phyloP scores from a whole-genome alignment of 1,140 invertebrate genomes.

The Meloidogyne hapla region DNA sequence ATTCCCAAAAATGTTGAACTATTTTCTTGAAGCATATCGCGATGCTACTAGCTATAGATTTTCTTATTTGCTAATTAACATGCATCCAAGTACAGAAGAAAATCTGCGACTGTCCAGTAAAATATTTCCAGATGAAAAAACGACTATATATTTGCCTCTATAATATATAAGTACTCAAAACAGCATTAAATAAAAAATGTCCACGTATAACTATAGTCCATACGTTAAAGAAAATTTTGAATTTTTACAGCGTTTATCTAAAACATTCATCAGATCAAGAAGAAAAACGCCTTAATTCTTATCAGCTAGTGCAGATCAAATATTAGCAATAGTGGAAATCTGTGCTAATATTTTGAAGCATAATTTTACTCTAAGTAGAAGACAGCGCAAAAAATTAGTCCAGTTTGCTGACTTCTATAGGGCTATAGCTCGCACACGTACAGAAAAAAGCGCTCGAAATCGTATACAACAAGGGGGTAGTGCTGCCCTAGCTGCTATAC shows the following conservation, averaged over 20 bases:
- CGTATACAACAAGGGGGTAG: constrained; percentile 21
- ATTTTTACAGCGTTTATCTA: constrained; percentile 9
- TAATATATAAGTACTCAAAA: too few species aligned
- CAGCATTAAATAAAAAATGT: too few species aligned
- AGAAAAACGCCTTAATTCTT: not conserved
- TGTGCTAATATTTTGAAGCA: constrained; percentile 28
- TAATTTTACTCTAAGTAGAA: constrained; percentile 22
- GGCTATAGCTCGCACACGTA: constrained; percentile 27
- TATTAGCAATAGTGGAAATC: constrained; percentile 37
- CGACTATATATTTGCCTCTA: constrained; percentile 12
- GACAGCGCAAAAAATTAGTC: constrained; percentile 15
- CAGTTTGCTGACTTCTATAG: not conserved
- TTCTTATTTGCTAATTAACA: constrained; percentile 26
- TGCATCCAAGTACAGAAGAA: constrained; percentile 33
- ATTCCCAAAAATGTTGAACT: constrained; percentile 20
- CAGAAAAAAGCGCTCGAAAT: constrained; percentile 15
- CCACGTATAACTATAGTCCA: not conserved
- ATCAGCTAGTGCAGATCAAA: constrained; percentile 13
- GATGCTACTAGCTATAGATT: constrained; percentile 34
- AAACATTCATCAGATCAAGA: too few species aligned
- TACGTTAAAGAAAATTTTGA: not conserved
- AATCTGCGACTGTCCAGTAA: constrained; percentile 19
- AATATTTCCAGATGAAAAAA: constrained; percentile 32
- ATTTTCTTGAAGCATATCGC: constrained; percentile 35
- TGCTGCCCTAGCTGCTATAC: constrained; percentile 1